Base-by-base conservation (phyloP, 2,113 vertebrate genomes). In the Rhineura floridana region DNA sequence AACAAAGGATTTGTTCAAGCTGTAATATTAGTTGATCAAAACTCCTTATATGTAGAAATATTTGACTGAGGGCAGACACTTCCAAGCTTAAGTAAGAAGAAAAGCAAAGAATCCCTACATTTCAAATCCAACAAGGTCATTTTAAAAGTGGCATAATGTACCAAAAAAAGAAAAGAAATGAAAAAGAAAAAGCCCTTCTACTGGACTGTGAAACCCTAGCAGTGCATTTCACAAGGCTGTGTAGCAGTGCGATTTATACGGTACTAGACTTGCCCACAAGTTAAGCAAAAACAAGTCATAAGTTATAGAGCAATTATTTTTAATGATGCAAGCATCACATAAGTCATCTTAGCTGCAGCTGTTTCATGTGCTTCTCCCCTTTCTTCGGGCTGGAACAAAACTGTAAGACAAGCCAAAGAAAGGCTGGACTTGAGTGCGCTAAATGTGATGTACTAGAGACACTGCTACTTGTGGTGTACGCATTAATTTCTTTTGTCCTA, bases 261-360 rank as follows among this genome's bases (percentile, higher is more conserved):
- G 1, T 0, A 67, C 42, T 33, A 6, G 63, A 48, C 33, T 83
- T 88, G 90, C 79, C 63, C n/a, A 86, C 0, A 63, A 36, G 7
- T 89, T 25, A 81, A 91, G 62, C 72, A 88, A 92, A 90, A 86
- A 44, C 30, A 39, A 91, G 79, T 80, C 86, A 88, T 86, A 87
- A 84, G 81, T 94, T 59, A 59, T 80, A 79, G 83, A 81, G 12
- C 46, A 73, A 84, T 63, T 81, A 81, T 70, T 93, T 94, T 75
- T 93, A 83, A 42, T 84, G 13, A 72, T 30, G 80, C 81, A 92
- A 93, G 81, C 7, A 28, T 30, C 11, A 15, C 17, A n/a, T 76
- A 83, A 81, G 83, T 42, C 1, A 88, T 19, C 0, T 6, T 6
- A 13, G 48, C 17, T 33, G 2, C 0, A 83, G 8, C 3, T 83